Evolutionary conservation across 1,140 invertebrate genomes (phyloP).

Genomic region (Caenorhabditis remanei): DNA sequence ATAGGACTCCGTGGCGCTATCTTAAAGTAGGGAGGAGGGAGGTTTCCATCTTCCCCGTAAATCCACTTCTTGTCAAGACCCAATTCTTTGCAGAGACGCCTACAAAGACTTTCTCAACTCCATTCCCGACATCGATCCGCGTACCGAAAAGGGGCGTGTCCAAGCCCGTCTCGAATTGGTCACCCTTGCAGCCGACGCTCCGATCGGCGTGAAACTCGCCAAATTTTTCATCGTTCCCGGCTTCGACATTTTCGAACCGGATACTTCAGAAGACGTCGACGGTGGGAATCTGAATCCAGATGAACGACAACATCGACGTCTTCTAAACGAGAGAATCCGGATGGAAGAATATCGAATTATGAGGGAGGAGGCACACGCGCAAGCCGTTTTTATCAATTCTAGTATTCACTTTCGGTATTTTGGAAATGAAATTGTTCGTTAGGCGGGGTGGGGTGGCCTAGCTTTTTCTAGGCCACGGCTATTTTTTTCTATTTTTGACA

Average conservation of each 20-base stretch:
- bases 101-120: background rate
- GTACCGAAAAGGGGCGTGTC: background rate
- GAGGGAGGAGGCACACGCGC: background rate
- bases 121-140: background rate
- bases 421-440: background rate
- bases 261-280: background rate
- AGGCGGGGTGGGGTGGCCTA: too few relatives aligned
- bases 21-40: too few relatives aligned
- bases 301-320: background rate
- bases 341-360: background rate
- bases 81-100: background rate
- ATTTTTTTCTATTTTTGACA: too few relatives aligned
- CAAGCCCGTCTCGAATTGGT: background rate
- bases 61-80: background rate
- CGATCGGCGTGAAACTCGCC: background rate
- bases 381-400: slow-evolving; percentile 9
- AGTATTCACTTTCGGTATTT: slow-evolving; percentile 1
- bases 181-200: background rate
- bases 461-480: too few relatives aligned
- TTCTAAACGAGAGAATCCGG: background rate
- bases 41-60: too few relatives aligned
- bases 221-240: slow-evolving; percentile 11
- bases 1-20: too few relatives aligned
- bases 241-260: slow-evolving; percentile 6
- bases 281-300: background rate